Percentiles rank a stretch among this genome's conserved stretches.
These are phyloP conservation scores for Lordiphosa mommai DNA, from an alignment of 1,140 invertebrate genomes.

Conservation along the genomic window DNA sequence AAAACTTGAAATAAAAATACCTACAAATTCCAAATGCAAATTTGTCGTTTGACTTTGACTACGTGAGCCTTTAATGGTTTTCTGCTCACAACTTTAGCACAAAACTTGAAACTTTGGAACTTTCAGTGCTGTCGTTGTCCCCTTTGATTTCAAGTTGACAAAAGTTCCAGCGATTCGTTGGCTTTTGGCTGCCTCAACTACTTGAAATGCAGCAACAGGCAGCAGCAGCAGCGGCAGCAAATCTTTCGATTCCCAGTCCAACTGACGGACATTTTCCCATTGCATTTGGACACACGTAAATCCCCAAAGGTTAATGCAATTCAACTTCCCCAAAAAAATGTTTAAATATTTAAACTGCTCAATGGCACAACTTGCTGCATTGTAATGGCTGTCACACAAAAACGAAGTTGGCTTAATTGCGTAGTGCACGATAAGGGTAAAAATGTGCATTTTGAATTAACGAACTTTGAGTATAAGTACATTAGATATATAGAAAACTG, in stretches of 20 bases:
- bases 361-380: constrained; percentile 33
- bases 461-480: no score
- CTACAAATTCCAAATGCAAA: constrained; percentile 52
- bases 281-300: constrained; percentile 65
- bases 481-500: no score
- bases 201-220: constrained; percentile 67
- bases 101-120: constrained; percentile 55
- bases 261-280: constrained; percentile 57
- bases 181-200: constrained; percentile 38
- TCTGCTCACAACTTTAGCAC: constrained; percentile 52
- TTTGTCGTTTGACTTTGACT: constrained; percentile 73
- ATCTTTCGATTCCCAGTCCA: constrained; percentile 32
- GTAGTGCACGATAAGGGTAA: background rate
- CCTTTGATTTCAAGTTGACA: constrained; percentile 68
- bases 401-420: constrained; percentile 55
- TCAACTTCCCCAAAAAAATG: constrained; percentile 21
- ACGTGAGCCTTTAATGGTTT: constrained; percentile 73
- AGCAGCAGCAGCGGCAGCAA: constrained; percentile 37
- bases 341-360: constrained; percentile 60
- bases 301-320: constrained; percentile 42
- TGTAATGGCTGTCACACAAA: constrained; percentile 1
- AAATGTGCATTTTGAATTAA: no score
- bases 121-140: constrained; percentile 34
- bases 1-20: constrained; percentile 8
- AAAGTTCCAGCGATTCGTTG: constrained; percentile 49